Base-by-base conservation (phyloP, 2,113 vertebrate species). In the Cephalopterus ornatus region DNA sequence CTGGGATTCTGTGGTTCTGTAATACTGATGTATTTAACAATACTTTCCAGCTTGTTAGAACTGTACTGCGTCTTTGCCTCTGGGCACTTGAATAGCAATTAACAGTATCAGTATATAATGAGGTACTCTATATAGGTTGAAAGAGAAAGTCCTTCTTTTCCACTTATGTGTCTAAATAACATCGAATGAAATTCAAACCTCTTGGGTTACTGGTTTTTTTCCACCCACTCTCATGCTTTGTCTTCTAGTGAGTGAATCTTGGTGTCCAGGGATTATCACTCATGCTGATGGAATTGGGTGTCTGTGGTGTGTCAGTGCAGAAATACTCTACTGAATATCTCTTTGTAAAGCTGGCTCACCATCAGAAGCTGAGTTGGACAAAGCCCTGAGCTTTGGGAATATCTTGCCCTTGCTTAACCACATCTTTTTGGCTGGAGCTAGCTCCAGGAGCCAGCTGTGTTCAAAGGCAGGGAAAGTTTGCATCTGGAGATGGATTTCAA, bases 41-140 rank as follows among this genome's bases (percentile, higher is more conserved):
- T 79, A 53, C 68, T 85, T 92, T 75, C 24, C 61, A 58, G 53
- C 58, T 94, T n/a, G 16, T 93, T 92, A 84, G 68, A 85, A 72
- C 37, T 72, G 17, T 63, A 3, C 65, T 37, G 63, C 8, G 28
- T 67, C 82, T 97, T 96, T 95, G 82, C 88, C 76, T 93, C 68
- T 50, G 71, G 85, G 73, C 52, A 24, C 79, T 81, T 77, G 88
- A 90, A 88, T 86, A 91, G 32, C 72, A 92, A 91, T 93, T 96
- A 90, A 84, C 47, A 35, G 6, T 35, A 88, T 88, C 82, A 44
- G 72, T 80, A 67, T 56, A 59, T 93, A 96, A 90, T 92, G 88
- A 94, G 55, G 41, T 88, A 42, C 44, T 66, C 53, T 61, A 10
- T 92, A 18, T 68, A 74, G 56, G 39, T 75, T 95, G 76, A 75